Evolutionary conservation across 1,140 invertebrate genomes (phyloP).

Genomic region (Neodiprion virginianus): DNA sequence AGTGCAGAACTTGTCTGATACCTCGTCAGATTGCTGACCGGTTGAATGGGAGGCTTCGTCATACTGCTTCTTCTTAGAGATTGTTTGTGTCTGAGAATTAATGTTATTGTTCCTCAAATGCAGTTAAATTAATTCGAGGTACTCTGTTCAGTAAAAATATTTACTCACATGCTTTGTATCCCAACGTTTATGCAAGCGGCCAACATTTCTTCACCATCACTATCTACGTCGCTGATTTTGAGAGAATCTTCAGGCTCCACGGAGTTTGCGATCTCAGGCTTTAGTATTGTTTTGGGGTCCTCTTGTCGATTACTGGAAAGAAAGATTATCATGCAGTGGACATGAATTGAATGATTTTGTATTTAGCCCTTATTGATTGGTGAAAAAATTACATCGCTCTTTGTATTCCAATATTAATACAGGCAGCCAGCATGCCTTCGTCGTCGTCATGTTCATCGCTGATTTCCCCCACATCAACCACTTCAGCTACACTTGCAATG

Average conservation of each 20-base stretch:
- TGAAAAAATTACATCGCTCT: not conserved
- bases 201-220: slow-evolving; percentile 56
- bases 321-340: not conserved
- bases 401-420: slow-evolving; percentile 51
- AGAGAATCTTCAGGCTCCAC: not conserved
- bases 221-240: slow-evolving; percentile 40
- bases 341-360: too few relatives aligned
- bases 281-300: not conserved
- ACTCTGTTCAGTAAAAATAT: too few relatives aligned
- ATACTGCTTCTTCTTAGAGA: slow-evolving; percentile 37
- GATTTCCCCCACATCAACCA: slow-evolving; percentile 9
- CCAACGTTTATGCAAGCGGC: slow-evolving; percentile 58
- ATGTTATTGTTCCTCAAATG: slow-evolving; percentile 12
- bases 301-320: not conserved
- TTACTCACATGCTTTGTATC: slow-evolving; percentile 1
- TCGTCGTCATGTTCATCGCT: slow-evolving; percentile 51
- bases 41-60: slow-evolving; percentile 14
- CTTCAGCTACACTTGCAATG: not conserved
- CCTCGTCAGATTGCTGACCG: slow-evolving; percentile 32
- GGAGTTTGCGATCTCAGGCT: not conserved
- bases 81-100: slow-evolving; percentile 40
- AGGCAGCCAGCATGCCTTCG: slow-evolving; percentile 54
- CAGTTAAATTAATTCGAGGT: not conserved
- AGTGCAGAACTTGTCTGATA: slow-evolving; percentile 41
- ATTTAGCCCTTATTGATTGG: slow-evolving; percentile 14